Evolutionary conservation across 2,113 vertebrate genomes (phyloP), one percentile per base, ranked within the genome.

Genomic region (Poecile atricapillus): DNA sequence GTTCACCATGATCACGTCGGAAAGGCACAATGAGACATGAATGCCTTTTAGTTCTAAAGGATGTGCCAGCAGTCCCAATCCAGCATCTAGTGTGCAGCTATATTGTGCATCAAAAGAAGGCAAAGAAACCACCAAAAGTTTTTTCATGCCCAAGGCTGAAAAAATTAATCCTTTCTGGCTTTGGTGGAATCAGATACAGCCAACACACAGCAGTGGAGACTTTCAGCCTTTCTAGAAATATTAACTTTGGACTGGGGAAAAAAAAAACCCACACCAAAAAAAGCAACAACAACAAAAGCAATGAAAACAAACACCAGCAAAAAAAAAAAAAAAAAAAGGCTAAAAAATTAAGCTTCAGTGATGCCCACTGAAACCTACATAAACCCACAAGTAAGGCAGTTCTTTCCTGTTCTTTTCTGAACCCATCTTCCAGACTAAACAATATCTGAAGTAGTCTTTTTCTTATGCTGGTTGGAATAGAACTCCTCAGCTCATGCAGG

Each of bases 11-110:
- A 82, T 35, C 33, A 71, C 0, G 0, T 55, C 9, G 91, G 41
- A 83, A 73, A 69, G 18, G 43, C 0, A 0, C 49, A 69, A 8
- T 0, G 1, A 93, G 60, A 68, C 15, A 50, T 1, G 1, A 63
- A 70, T 62, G 9, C 11, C 16, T 58, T 81, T 70, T 50, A 87
- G 47, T 77, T n/a, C 15, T 62, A 18, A 43, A 75, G 44, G 15
- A 59, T 2, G 5, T 1, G 3, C 7, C 46, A 56, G 16, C 73
- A 89, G 43, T 4, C 35, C 24, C 21, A 18, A 67, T 27, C 33
- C 47, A 67, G 44, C 44, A 82, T 56, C 11, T 33, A 23, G 8
- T 44, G 52, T 93, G 39, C 49, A 93, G 84, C 23, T 75, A 15
- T 4, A 52, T 15, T 50, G 58, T 43, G 14, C 39, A 75, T n/a